Evolutionary conservation across 2,888 invertebrate genomes (phyloP).

Genomic region (Cylindroiulus punctatus): DNA sequence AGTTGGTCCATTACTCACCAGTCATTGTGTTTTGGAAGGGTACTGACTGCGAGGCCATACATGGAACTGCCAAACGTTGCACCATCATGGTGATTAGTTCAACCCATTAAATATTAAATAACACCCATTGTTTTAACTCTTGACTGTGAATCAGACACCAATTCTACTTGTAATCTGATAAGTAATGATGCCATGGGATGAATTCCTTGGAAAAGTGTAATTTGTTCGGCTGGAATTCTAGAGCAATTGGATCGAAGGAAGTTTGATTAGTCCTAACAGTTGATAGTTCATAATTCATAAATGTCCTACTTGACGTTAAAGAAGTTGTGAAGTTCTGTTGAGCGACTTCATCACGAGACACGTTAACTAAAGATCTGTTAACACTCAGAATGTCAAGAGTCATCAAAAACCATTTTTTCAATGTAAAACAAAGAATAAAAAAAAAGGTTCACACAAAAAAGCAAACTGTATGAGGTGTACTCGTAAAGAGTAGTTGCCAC

Average conservation of each 20-base stretch:
- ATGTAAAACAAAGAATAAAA: no score
- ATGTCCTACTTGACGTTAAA: no score
- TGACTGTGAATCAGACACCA: background rate
- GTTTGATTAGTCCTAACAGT: background rate
- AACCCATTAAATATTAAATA: slow-evolving; percentile 27
- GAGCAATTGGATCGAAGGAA: no score
- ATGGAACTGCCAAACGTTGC: background rate
- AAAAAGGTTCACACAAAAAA: no score
- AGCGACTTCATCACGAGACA: no score
- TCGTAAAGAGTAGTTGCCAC: no score
- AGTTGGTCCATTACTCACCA: slow-evolving; percentile 20
- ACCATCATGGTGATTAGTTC: background rate
- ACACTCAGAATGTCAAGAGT: no score
- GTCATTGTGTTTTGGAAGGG: background rate
- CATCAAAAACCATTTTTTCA: no score
- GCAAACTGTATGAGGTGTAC: no score
- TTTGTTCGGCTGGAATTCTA: background rate
- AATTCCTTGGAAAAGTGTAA: background rate
- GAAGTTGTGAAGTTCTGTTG: no score
- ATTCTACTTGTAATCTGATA: background rate
- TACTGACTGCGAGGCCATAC: background rate
- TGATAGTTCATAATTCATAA: background rate
- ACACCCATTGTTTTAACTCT: background rate
- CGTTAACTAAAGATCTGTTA: no score
- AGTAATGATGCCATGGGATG: background rate